phyloP scores from a whole-genome alignment of 2,888 invertebrate genomes.

The Onchidella celtica region DNA sequence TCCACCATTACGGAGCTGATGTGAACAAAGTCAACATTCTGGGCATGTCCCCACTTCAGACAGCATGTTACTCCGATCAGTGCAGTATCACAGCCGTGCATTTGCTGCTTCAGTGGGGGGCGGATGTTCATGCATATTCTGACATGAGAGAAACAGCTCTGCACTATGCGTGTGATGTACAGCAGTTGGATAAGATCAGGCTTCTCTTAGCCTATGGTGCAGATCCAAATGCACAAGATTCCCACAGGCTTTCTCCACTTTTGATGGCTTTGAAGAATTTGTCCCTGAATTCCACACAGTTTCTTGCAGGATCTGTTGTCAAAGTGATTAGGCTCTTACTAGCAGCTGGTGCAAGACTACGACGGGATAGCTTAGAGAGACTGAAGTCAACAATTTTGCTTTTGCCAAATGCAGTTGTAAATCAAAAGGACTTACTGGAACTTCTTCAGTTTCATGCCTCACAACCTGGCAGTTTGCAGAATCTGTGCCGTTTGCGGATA shows the following conservation, averaged over 20 bases:
- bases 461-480: slow-evolving; percentile 45
- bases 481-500: slow-evolving; percentile 49
- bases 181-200: slow-evolving; percentile 42
- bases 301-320: background rate
- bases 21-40: slow-evolving; percentile 42
- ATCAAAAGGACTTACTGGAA: slow-evolving; percentile 21
- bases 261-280: slow-evolving; percentile 35
- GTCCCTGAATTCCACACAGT: background rate
- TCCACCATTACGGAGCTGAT: slow-evolving; percentile 43
- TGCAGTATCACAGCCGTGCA: slow-evolving; percentile 31
- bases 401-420: background rate
- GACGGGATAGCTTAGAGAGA: background rate
- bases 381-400: slow-evolving; percentile 15
- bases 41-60: slow-evolving; percentile 49
- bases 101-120: slow-evolving; percentile 51
- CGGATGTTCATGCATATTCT: slow-evolving; percentile 45
- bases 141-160: slow-evolving; percentile 45
- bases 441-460: slow-evolving; percentile 27
- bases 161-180: slow-evolving; percentile 51
- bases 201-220: slow-evolving; percentile 51
- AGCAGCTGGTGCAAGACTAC: slow-evolving; percentile 47
- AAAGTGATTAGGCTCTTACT: slow-evolving; percentile 40
- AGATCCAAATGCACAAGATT: slow-evolving; percentile 37
- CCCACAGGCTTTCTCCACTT: slow-evolving; percentile 44
- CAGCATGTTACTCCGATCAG: slow-evolving; percentile 41